Conservation (phyloP, 1,140 invertebrate genomes). For the Drosophila pruinosa region DNA sequence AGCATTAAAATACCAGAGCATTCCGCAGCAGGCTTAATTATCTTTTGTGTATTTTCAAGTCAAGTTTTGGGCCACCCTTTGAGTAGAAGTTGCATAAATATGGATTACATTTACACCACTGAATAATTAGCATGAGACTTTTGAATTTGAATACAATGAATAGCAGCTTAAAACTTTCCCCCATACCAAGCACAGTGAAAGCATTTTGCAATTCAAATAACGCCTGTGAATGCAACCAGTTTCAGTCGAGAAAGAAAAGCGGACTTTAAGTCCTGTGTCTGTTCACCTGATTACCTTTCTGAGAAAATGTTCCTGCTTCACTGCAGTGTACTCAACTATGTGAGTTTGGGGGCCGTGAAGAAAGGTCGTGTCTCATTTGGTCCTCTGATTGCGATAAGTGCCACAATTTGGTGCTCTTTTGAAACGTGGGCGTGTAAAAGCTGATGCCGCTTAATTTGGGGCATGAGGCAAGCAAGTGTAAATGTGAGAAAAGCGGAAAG, state of each 20-base stretch:
- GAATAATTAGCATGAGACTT: not conserved
- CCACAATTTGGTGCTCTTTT: constrained; percentile 20
- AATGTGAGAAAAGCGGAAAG: constrained; percentile 1
- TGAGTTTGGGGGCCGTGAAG: not conserved
- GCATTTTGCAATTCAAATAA: constrained; percentile 6
- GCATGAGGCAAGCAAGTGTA: not conserved
- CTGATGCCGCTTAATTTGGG: constrained; percentile 23
- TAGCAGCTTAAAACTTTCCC: not conserved
- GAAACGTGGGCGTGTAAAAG: constrained; percentile 2
- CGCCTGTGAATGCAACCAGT: too few species aligned
- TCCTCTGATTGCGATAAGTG: constrained; percentile 35
- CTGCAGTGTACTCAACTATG: not conserved
- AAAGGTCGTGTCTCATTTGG: not conserved
- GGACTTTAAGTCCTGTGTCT: not conserved
- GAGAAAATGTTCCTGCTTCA: not conserved
- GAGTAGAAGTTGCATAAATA: too few species aligned
- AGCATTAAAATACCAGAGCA: not conserved
- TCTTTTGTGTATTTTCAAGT: not conserved
- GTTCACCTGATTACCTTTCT: not conserved
- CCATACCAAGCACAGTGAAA: too few species aligned
- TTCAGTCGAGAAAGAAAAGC: too few species aligned
- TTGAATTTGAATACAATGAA: not conserved
- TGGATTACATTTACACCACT: not conserved
- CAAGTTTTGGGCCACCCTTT: too few species aligned
- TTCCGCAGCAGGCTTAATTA: not conserved